phyloP scores from a whole-genome alignment of 2,888 invertebrate genomes.

The Pseudolycoriella hygida region DNA sequence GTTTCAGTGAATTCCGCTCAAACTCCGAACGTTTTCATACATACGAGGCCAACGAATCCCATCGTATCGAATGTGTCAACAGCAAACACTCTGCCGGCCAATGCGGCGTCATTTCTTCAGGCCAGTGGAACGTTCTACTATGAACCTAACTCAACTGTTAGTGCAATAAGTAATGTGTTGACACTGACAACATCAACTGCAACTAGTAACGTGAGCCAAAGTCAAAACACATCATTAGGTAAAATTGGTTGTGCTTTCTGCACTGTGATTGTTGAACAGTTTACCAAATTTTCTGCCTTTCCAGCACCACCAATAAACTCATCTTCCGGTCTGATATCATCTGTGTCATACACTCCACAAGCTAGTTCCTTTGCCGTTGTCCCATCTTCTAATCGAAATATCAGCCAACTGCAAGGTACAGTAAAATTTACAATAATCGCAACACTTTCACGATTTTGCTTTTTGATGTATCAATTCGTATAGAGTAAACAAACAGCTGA shows the following conservation, averaged over 20 bases:
- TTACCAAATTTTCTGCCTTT: too few relatives aligned
- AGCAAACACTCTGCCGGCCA: constrained; percentile 13
- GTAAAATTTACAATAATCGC: too few relatives aligned
- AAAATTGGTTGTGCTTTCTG: too few relatives aligned
- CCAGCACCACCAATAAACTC: neutral
- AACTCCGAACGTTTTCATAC: constrained; percentile 19
- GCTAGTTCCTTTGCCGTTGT: constrained; percentile 27
- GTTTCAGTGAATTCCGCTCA: constrained; percentile 6
- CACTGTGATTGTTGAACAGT: too few relatives aligned
- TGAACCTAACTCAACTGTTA: constrained; percentile 13
- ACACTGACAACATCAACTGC: constrained; percentile 23
- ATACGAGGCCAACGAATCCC: constrained; percentile 16
- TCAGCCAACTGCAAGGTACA: constrained; percentile 19
- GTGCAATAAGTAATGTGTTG: constrained; percentile 1
- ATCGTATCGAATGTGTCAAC: constrained; percentile 13
- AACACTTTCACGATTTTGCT: too few relatives aligned
- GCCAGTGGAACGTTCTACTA: constrained; percentile 22
- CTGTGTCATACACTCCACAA: constrained; percentile 20
- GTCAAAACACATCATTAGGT: too few relatives aligned
- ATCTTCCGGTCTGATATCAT: constrained; percentile 17
- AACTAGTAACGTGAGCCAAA: constrained; percentile 15
- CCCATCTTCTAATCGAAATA: constrained; percentile 17
- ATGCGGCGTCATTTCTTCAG: constrained; percentile 15
- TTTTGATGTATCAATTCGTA: too few relatives aligned
- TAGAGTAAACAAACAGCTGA: too few relatives aligned